A percentile compares a stretch with the other conserved stretches of the same genome.
Evolutionary conservation across 2,888 invertebrate species (phyloP).

Genomic region (Rhaphigaster nebulosa): DNA sequence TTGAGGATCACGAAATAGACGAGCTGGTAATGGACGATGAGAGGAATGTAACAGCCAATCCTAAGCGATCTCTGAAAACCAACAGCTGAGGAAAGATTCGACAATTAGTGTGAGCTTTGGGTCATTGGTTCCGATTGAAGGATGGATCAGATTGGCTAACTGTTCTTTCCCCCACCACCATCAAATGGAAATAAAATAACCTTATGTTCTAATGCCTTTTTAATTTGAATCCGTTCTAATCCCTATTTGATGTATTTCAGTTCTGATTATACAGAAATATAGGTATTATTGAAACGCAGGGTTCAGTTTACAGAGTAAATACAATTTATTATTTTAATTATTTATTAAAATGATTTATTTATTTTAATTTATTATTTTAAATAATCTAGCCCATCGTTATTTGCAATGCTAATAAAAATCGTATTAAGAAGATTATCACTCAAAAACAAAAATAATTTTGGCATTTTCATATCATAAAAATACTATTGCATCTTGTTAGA

Average conservation of each 20-base stretch:
- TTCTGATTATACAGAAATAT: too few species aligned
- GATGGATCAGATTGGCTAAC: background rate
- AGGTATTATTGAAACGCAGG: too few species aligned
- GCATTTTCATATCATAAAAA: too few species aligned
- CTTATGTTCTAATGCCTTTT: background rate
- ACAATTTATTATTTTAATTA: too few species aligned
- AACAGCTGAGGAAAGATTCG: slow-evolving; percentile 2
- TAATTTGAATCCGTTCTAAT: background rate
- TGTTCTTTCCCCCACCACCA: background rate
- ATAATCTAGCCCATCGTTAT: too few species aligned
- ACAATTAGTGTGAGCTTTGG: background rate
- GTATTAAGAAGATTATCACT: too few species aligned
- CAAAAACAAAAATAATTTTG: too few species aligned
- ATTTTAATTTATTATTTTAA: too few species aligned
- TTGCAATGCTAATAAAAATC: too few species aligned
- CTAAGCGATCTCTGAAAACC: background rate
- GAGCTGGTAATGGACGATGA: background rate
- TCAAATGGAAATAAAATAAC: background rate
- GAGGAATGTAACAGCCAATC: slow-evolving; percentile 2
- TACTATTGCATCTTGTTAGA: background rate
- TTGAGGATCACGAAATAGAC: background rate
- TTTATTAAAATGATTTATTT: too few species aligned
- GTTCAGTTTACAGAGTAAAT: too few species aligned
- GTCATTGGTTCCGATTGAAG: slow-evolving; percentile 19
- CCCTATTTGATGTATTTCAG: background rate